Evolutionary conservation across 2,113 vertebrate species (phyloP), one percentile per base, ranked within the genome.

Genomic region (Meriones unguiculatus): DNA sequence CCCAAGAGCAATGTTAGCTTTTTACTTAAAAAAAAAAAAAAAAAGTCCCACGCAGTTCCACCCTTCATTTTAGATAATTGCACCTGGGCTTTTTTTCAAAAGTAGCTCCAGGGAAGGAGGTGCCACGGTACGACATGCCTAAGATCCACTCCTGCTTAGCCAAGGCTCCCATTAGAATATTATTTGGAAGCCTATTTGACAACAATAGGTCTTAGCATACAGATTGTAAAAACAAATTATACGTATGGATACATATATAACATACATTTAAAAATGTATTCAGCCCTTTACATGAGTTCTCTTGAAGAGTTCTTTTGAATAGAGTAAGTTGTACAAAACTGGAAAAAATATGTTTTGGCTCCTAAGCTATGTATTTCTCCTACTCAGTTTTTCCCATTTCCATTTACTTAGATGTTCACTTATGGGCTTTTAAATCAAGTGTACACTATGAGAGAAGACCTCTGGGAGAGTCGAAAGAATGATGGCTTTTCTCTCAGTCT

Each of bases 21-120:
- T 96, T 90, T 69, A 12, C 65, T 96, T 90, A 3, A 77, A 28
- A 93, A 57, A 82, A 50, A 94, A 57, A 73, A 96, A 93, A 93
- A 46, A 62, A 92, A 87, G 67, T 75, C 2, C 30, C 46, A n/a
- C 6, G 88, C 2, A 38, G 15, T 92, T 20, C 62, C 69, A 32
- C n/a, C n/a, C 4, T 92, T 96, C 91, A 67, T 77, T 91, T 87
- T 54, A 17, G 10, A 67, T 89, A 85, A 76, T 67, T 92, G 72
- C 2, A 78, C 84, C 35, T n/a, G 35, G n/a, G 70, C 35, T n/a
- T 35, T 3, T 73, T 90, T 87, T 91, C 28, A 87, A 81, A 81
- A 85, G 72, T 0, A 1, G 89, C 78, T 91, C 41, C 54, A 89
- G 11, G 24, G 38, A 25, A n/a, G 28, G 5, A 72, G 32, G 13